Base-by-base conservation (phyloP, 2,797 vertebrate species). In the Phrynocephalus forsythii region DNA sequence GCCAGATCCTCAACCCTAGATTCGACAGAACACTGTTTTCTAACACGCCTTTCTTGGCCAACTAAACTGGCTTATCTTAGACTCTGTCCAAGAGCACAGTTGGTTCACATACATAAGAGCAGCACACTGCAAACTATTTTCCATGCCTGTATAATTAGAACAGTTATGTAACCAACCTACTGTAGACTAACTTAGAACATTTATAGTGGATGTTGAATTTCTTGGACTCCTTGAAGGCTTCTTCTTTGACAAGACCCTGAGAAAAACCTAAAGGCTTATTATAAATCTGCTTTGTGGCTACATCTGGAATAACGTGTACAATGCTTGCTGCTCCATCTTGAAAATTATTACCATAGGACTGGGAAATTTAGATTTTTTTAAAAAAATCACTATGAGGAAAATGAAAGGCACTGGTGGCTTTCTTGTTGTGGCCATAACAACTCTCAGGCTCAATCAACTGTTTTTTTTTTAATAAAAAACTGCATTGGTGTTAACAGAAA, bases 1-100 rank as follows among this genome's bases (percentile, higher is more conserved):
- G 92, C 92, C 93, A 95, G 84, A 93, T 81, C 93, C 20, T 38
- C 33, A 52, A 24, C 15, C 13, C 72, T 79, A 75, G n/a, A 56
- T 92, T 92, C 75, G 76, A 86, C 75, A 87, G 89, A 94, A 85
- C 18, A 24, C 60, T 92, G 82, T 76, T 82, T 30, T 93, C 52
- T 73, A 84, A 80, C 56, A 87, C 50, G 38, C 38, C 28, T 20
- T 87, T 67, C 56, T 82, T 87, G 79, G 86, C 60, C 60, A 63
- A 87, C 30, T 69, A 76, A 48, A 84, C 7, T 52, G 38, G 38
- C n/a, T 85, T 81, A 82, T 38, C 69, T 88, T 88, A 84, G 87
- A 85, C 60, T 80, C 83, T 50, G 60, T 84, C 87, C 83, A 88
- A 85, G 79, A 76, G 67, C 79, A 87, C 28, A 82, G 86, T 86